A percentile compares a stretch with the other conserved stretches of the same genome.
Evolutionary conservation across 1,140 invertebrate species (phyloP).

Genomic region (Zaprionus gabonicus): DNA sequence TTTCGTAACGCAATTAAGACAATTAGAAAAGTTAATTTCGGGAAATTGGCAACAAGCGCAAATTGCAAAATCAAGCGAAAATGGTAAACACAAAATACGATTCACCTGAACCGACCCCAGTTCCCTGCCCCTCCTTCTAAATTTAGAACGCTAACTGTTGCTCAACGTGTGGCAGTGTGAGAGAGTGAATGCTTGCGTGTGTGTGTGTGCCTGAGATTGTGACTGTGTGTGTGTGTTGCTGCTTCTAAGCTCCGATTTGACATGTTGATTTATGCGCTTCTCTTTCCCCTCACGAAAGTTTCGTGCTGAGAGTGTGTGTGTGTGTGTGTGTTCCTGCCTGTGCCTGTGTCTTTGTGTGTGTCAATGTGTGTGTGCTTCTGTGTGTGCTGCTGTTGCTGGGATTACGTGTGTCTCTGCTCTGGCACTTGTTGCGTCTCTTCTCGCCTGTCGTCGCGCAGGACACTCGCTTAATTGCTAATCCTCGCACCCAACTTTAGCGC

Average conservation of each 20-base stretch:
- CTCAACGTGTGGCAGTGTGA: constrained; percentile 17
- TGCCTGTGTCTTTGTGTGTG: background rate
- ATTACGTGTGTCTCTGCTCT: constrained; percentile 54
- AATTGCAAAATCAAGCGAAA: constrained; percentile 49
- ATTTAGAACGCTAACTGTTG: constrained; percentile 34
- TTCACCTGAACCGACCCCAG: background rate
- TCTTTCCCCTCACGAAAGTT: constrained; percentile 29
- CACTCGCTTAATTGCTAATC: constrained; percentile 81
- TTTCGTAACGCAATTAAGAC: constrained; percentile 62
- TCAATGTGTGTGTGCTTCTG: background rate
- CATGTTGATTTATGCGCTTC: constrained; percentile 81
- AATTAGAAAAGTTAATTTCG: constrained; percentile 65
- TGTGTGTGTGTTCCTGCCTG: background rate
- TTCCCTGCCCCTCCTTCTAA: background rate
- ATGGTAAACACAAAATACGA: constrained; percentile 71
- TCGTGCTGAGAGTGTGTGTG: background rate
- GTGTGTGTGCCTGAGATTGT: constrained; percentile 23
- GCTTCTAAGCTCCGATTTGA: constrained; percentile 77
- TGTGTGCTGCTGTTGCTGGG: constrained; percentile 37
- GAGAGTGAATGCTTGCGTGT: constrained; percentile 7
- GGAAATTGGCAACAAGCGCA: constrained; percentile 44
- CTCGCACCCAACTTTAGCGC: constrained; percentile 47
- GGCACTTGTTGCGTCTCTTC: constrained; percentile 67
- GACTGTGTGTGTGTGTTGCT: constrained; percentile 18
- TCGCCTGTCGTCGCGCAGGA: constrained; percentile 47